Base-by-base conservation (phyloP, 2,113 vertebrate genomes). In the Lepisosteus oculatus region DNA sequence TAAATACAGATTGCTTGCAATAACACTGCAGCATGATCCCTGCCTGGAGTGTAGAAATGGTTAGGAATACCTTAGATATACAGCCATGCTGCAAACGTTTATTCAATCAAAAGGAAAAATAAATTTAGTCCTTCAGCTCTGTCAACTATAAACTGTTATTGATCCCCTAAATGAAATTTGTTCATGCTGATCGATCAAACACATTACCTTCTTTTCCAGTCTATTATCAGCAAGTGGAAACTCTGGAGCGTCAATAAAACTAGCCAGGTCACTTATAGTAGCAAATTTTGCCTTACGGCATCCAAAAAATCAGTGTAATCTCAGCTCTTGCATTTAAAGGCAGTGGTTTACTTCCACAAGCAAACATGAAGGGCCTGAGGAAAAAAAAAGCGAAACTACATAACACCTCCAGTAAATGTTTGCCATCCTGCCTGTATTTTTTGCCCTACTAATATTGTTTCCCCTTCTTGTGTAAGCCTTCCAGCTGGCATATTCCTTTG, bases 101-200 rank as follows among this genome's bases (percentile, higher is more conserved):
- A 95, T 96, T 96, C 94, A 95, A 95, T 98, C 95, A 95, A 88
- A 96, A 89, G 85, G 79, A 93, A 94, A 96, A 96, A 97, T 92
- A 95, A 95, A 97, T 93, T 90, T 85, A 90, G 86, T 95, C 95
- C 93, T 94, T 93, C 89, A 81, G 89, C 93, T 96, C 93, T 93
- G 94, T 96, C 95, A 93, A 93, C 94, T 93, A 94, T 96, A 97
- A 98, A 98, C 95, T 92, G 92, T 95, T 98, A 99, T 98, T 97
- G 96, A 98, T 97, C 94, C 88, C 90, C 84, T 94, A 96, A 97
- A 98, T 97, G 91, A 96, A 97, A 97, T 98, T 95, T 96, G 95
- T 97, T 97, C 94, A 89, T 90, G 92, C 94, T 96, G 96, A 96
- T 99, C 95, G 94, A 99, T 99, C 96, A 95, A 96, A 96, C 89